phyloP scores from a whole-genome alignment of 2,113 vertebrate species.

The Hiodon tergisus region DNA sequence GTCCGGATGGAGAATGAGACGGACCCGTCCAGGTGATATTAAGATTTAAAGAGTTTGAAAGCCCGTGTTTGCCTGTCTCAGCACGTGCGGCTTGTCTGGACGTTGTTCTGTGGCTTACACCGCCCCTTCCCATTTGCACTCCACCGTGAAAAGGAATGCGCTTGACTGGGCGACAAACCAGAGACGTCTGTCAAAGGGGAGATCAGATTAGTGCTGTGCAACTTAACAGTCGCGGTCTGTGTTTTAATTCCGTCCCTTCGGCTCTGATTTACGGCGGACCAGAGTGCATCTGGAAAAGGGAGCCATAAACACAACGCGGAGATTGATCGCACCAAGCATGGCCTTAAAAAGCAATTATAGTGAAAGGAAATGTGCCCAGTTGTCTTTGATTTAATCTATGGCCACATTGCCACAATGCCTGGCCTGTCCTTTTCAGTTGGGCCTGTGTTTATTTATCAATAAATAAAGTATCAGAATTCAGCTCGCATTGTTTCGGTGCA shows the following conservation, averaged over 20 bases:
- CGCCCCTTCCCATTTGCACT: conserved; percentile 22
- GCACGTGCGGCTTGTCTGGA: too few species aligned
- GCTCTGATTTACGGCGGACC: not conserved
- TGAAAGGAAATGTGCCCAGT: too few species aligned
- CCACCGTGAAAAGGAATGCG: conserved; percentile 37
- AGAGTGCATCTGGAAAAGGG: not conserved
- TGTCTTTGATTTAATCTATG: not conserved
- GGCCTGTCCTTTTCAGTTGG: not conserved
- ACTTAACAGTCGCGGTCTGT: not conserved
- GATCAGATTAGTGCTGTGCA: not conserved
- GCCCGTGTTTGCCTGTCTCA: too few species aligned
- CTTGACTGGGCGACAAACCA: not conserved
- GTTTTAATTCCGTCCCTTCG: not conserved
- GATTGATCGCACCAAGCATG: too few species aligned
- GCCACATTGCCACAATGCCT: not conserved
- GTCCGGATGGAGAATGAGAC: too few species aligned
- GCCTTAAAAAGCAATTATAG: not conserved
- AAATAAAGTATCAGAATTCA: not conserved
- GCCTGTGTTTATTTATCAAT: not conserved
- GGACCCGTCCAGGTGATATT: too few species aligned
- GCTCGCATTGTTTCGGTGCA: not conserved
- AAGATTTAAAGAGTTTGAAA: too few species aligned
- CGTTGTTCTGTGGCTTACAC: conserved; percentile 1
- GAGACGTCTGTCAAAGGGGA: not conserved
- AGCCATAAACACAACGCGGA: too few species aligned